A percentile compares a stretch with the other conserved stretches of the same genome.
phyloP scores from a whole-genome alignment of 2,113 vertebrate species.

The Potamarius usumacintae region DNA sequence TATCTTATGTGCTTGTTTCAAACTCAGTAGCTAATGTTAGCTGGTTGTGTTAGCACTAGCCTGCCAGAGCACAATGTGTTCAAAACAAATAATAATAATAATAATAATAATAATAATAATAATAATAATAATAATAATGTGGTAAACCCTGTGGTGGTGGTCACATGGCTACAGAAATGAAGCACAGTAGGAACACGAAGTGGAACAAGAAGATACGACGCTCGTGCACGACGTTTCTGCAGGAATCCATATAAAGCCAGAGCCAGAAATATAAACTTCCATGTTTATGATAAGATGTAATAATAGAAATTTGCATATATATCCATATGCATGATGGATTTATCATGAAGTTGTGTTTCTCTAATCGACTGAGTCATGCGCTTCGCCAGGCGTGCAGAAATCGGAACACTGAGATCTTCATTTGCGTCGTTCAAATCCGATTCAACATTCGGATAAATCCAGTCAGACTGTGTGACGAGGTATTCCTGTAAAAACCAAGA shows the following conservation, averaged over 20 bases:
- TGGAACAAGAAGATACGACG: conserved; percentile 45
- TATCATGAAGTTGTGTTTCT: neutral
- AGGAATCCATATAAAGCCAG: neutral
- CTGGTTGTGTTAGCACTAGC: neutral
- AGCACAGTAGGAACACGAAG: conserved; percentile 10
- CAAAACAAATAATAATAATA: neutral
- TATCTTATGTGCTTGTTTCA: neutral
- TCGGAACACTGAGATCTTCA: neutral
- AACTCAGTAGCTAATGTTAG: neutral
- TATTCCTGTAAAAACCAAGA: neutral
- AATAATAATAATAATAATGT: neutral
- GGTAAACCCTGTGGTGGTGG: neutral
- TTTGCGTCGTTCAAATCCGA: neutral
- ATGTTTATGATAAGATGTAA: neutral
- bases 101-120: neutral
- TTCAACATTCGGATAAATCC: neutral
- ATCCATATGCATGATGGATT: neutral
- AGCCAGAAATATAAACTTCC: neutral
- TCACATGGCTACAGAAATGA: neutral
- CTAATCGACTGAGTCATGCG: neutral
- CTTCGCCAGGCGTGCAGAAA: neutral
- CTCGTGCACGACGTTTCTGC: conserved; percentile 10
- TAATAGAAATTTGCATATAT: neutral
- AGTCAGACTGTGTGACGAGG: neutral
- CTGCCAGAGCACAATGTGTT: neutral